These are phyloP conservation scores for Antedon mediterranea DNA, from an alignment of 53 echinoderm and acorn worm species.

Conservation along the genomic window DNA sequence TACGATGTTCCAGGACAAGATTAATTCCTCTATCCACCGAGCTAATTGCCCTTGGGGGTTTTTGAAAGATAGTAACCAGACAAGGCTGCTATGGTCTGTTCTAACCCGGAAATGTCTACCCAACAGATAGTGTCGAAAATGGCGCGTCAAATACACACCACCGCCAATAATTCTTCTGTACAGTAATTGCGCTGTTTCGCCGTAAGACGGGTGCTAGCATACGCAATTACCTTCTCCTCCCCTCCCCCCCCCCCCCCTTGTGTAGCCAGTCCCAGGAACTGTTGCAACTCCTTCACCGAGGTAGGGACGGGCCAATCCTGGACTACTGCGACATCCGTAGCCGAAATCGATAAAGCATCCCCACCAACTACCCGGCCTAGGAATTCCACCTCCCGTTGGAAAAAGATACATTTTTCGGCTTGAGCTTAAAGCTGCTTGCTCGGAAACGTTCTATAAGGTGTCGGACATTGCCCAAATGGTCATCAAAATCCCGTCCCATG, in stretches of 20 bases:
- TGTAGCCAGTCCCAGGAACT: conserved; percentile 29
- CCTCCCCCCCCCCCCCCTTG: conserved; percentile 23
- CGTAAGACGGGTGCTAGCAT: conserved; percentile 9
- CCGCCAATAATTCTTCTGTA: too few relatives aligned
- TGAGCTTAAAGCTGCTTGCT: too few relatives aligned
- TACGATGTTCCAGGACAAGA: too few relatives aligned
- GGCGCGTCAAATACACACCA: conserved; percentile 16
- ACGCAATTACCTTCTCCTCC: conserved; percentile 2
- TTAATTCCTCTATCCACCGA: conserved; percentile 32
- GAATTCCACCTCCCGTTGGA: too few relatives aligned
- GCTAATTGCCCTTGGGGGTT: conserved; percentile 33
- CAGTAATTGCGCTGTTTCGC: too few relatives aligned
- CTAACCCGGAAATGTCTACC: too few relatives aligned
- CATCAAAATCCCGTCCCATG: neutral
- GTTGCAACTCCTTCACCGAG: conserved; percentile 10
- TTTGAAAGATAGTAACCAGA: conserved; percentile 43
- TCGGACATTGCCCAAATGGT: too few relatives aligned
- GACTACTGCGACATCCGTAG: conserved; percentile 1
- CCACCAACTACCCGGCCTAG: neutral
- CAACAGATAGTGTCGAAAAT: too few relatives aligned
- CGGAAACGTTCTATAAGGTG: too few relatives aligned
- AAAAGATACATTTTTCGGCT: too few relatives aligned
- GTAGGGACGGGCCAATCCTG: conserved; percentile 18
- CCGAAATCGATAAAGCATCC: neutral
- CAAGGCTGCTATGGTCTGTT: too few relatives aligned